Percentiles rank a stretch among this genome's conserved stretches.
Evolutionary conservation across 2,888 invertebrate species (phyloP).

Genomic region (Crossocerus cetratus): DNA sequence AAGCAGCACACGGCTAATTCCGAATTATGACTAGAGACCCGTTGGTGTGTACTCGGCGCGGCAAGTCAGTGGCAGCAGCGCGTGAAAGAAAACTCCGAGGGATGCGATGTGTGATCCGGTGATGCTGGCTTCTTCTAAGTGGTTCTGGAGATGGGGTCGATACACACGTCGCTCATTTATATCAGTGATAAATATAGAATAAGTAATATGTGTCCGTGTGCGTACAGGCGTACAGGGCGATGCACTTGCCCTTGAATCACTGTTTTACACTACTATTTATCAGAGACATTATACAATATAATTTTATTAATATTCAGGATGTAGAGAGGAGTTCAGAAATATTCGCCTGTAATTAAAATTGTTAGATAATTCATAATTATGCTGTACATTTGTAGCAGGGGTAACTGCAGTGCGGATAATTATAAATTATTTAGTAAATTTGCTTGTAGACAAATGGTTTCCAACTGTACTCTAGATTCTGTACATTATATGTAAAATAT

Average conservation of each 20-base stretch:
- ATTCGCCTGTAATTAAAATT: no score
- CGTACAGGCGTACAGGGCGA: constrained; percentile 31
- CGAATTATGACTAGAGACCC: background rate
- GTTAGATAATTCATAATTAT: no score
- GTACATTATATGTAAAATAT: no score
- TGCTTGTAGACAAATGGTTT: no score
- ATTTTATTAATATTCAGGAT: no score
- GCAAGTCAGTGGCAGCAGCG: background rate
- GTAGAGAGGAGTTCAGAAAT: no score
- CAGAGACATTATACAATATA: no score
- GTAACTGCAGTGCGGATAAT: no score
- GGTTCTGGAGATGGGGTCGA: constrained; percentile 34
- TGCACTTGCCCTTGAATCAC: constrained; percentile 31
- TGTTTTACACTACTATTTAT: constrained; percentile 27
- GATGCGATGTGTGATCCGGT: constrained; percentile 7
- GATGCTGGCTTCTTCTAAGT: constrained; percentile 29
- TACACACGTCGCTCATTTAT: constrained; percentile 36
- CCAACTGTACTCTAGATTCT: no score
- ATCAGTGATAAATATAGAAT: constrained; percentile 44
- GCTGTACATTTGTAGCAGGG: no score
- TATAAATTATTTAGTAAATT: no score
- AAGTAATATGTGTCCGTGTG: constrained; percentile 17
- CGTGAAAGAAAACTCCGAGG: constrained; percentile 20
- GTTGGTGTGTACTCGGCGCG: background rate
- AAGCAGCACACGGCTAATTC: no score